Evolutionary conservation across 1,140 invertebrate genomes (phyloP).

Genomic region (Eufriesea mexicana): DNA sequence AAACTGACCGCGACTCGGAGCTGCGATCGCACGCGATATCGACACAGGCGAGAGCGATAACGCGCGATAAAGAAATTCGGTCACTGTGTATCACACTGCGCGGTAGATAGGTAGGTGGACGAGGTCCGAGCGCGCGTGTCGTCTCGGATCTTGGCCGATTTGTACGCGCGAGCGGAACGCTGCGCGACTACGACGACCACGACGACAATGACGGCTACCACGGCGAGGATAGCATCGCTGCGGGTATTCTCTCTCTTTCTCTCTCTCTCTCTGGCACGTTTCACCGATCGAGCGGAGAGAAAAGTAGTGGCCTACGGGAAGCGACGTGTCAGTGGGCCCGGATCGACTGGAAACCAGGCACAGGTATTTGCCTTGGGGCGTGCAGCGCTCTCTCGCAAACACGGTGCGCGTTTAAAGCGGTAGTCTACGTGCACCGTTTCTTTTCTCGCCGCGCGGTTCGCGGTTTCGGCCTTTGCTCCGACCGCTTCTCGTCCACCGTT

Average conservation of each 20-base stretch:
- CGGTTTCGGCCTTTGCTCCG: background rate
- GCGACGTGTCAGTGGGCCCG: constrained; percentile 41
- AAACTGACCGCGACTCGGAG: background rate
- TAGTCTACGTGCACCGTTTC: constrained; percentile 43
- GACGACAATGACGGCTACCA: too few species aligned
- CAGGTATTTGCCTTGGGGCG: constrained; percentile 77
- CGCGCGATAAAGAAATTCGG: background rate
- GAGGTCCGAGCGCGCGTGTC: background rate
- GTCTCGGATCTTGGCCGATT: too few species aligned
- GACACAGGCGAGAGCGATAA: too few species aligned
- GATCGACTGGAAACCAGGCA: constrained; percentile 67
- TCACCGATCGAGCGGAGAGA: constrained; percentile 31
- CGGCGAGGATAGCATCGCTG: background rate
- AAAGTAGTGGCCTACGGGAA: constrained; percentile 31
- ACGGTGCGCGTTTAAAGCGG: constrained; percentile 17
- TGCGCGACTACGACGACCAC: too few species aligned
- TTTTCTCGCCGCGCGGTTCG: background rate
- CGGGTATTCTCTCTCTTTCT: too few species aligned
- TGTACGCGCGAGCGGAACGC: too few species aligned
- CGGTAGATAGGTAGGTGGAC: background rate
- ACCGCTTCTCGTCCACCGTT: background rate
- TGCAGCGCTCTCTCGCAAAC: constrained; percentile 52
- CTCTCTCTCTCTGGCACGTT: background rate
- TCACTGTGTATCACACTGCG: background rate
- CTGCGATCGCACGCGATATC: background rate